Percentiles rank a stretch among this genome's conserved stretches.
Conservation (phyloP, 2,797 vertebrate species). For the Falco rusticolus region DNA sequence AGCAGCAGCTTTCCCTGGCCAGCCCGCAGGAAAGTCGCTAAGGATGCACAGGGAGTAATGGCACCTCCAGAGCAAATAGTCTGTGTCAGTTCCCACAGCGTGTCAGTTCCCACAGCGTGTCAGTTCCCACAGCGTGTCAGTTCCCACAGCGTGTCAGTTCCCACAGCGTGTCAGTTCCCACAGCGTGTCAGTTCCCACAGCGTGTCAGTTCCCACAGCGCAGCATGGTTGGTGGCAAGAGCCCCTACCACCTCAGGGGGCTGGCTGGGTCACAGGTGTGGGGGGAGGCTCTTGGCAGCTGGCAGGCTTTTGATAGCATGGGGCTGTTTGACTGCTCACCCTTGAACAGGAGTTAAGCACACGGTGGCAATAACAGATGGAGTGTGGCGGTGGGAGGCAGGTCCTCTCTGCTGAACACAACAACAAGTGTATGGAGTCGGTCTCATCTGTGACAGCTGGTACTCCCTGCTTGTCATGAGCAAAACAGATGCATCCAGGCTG, state of each 20-base stretch:
- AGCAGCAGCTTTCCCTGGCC: neutral
- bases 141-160: too few relatives aligned
- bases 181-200: too few relatives aligned
- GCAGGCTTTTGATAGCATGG: fast-evolving
- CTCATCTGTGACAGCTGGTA: neutral
- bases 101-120: too few relatives aligned
- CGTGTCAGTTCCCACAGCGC: neutral
- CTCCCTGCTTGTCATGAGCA: neutral
- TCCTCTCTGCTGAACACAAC: neutral
- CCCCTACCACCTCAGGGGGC: neutral
- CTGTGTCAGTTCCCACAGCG: neutral
- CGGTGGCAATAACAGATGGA: neutral
- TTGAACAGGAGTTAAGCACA: neutral
- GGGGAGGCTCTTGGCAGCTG: neutral
- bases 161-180: too few relatives aligned
- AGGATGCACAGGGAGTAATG: neutral
- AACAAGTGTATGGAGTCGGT: neutral
- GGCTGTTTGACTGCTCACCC: neutral
- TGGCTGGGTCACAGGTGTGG: neutral
- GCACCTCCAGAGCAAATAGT: neutral
- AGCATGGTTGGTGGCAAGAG: neutral
- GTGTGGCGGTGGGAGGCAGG: fast-evolving
- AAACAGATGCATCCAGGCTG: neutral
- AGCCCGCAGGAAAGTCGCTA: neutral
- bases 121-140: too few relatives aligned